phyloP scores from a whole-genome alignment of 1,140 invertebrate species.

The Hycleus cichorii region DNA sequence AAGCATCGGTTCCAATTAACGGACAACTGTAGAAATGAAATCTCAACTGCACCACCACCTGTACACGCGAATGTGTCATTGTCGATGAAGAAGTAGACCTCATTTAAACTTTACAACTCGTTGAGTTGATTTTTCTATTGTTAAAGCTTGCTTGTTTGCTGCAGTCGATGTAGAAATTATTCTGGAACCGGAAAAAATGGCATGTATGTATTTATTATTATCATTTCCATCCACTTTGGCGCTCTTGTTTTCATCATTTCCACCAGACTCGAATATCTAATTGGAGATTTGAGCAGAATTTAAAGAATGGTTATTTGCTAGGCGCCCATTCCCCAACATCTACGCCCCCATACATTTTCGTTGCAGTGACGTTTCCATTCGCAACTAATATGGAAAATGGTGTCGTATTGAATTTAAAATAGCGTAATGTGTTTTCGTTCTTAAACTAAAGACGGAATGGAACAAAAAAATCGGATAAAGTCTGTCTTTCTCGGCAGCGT shows the following conservation, averaged over 20 bases:
- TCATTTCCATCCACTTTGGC: background rate
- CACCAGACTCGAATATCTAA: background rate
- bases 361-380: no score
- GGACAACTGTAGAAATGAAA: background rate
- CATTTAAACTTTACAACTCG: slow-evolving; percentile 27
- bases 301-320: background rate
- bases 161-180: slow-evolving; percentile 1
- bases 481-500: background rate
- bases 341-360: no score
- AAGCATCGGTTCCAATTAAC: background rate
- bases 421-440: no score
- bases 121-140: slow-evolving; percentile 26
- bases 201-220: no score
- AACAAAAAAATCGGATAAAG: slow-evolving; percentile 1
- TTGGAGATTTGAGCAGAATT: background rate
- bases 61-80: slow-evolving; percentile 12
- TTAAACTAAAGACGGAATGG: background rate
- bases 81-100: slow-evolving; percentile 19
- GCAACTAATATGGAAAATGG: no score
- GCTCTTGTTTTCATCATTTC: background rate
- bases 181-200: no score
- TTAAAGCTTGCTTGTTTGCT: slow-evolving; percentile 25
- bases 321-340: no score
- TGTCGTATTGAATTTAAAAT: no score
- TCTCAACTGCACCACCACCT: slow-evolving; percentile 2